Evolutionary conservation across 2,888 invertebrate species (phyloP).

Genomic region (Drosophila flavopinicola): DNA sequence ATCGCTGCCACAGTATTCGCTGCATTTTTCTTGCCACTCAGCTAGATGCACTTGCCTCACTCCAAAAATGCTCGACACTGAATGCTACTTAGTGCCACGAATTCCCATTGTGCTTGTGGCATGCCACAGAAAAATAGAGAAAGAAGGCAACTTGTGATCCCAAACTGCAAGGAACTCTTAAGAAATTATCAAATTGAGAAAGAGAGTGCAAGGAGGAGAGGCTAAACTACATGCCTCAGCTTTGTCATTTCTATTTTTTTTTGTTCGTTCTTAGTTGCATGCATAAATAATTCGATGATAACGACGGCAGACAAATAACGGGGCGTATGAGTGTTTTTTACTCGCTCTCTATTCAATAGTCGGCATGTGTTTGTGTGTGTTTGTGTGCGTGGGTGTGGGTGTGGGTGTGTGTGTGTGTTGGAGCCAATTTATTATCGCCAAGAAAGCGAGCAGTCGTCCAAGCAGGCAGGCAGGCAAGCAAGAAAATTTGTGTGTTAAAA

Average conservation of each 20-base stretch:
- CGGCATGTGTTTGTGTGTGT: slow-evolving; percentile 16
- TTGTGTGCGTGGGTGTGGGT: slow-evolving; percentile 11
- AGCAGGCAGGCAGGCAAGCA: slow-evolving; percentile 42
- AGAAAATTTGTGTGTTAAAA: slow-evolving; percentile 78
- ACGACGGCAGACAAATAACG: slow-evolving; percentile 62
- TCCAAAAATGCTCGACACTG: slow-evolving; percentile 46
- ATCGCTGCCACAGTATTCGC: slow-evolving; percentile 29
- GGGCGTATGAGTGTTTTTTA: slow-evolving; percentile 43
- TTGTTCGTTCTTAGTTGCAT: slow-evolving; percentile 60
- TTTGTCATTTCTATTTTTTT: slow-evolving; percentile 21
- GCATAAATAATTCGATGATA: slow-evolving; percentile 78
- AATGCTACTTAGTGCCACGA: slow-evolving; percentile 50
- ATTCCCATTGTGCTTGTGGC: slow-evolving; percentile 33
- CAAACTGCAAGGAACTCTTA: slow-evolving; percentile 48
- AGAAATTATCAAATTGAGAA: slow-evolving; percentile 71
- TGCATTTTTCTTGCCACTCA: slow-evolving; percentile 1
- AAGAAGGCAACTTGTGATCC: slow-evolving; percentile 30
- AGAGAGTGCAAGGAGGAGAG: slow-evolving; percentile 5
- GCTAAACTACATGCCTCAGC: slow-evolving; percentile 2
- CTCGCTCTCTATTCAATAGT: neutral
- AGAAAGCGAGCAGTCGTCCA: slow-evolving; percentile 51
- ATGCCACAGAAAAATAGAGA: slow-evolving; percentile 18
- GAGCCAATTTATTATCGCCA: slow-evolving; percentile 77
- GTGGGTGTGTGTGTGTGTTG: slow-evolving; percentile 25
- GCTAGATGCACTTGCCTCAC: slow-evolving; percentile 15